Evolutionary conservation across 1,140 invertebrate species (phyloP), one percentile per base, ranked within the genome.

Genomic region (Muscidifurax raptorellus): DNA sequence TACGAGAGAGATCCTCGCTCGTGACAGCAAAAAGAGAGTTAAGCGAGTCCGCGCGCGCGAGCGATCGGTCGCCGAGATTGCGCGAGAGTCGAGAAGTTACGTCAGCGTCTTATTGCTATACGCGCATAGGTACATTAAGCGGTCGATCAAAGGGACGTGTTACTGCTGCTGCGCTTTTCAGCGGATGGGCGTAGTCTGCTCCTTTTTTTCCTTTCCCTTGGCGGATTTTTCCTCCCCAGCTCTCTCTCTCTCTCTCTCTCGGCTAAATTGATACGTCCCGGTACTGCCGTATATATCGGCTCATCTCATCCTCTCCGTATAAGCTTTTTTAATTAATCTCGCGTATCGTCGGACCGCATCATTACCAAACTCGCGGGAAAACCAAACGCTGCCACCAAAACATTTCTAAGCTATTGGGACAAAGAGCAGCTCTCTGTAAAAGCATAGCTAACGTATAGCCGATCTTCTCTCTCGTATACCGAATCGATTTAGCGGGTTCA

Each of bases 31-130:
- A 69, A 69, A 69, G 67, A 69, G 67, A 69, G 28, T 69, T 69
- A 69, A 69, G 67, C 67, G 67, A 30, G 28, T 30, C 25, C 67
- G 12, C 67, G 67, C 28, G 67, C 3, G 67, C 67, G 67, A 69
- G 10, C 88, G 91, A 91, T 91, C 89, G 89, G 79, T 86, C 87
- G 86, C 87, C 82, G 72, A 90, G 91, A 91, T 92, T 91, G 88
- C 88, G 79, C 76, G 22, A 59, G 22, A 59, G 52, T 7, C 52
- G 18, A 89, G 89, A 6, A 89, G 89, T 92, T 91, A 91, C 90
- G 91, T 91, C 89, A 92, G 90, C 88, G 86, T 91, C 88, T 91
- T 91, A 92, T 90, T 90, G 90, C 87, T 88, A 87, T 86, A 87
- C 86, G 87, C 88, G 87, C 86, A 87, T 88, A 88, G 86, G 86